Evolutionary conservation across 2,113 vertebrate genomes (phyloP).

Genomic region (Guaruba guarouba): DNA sequence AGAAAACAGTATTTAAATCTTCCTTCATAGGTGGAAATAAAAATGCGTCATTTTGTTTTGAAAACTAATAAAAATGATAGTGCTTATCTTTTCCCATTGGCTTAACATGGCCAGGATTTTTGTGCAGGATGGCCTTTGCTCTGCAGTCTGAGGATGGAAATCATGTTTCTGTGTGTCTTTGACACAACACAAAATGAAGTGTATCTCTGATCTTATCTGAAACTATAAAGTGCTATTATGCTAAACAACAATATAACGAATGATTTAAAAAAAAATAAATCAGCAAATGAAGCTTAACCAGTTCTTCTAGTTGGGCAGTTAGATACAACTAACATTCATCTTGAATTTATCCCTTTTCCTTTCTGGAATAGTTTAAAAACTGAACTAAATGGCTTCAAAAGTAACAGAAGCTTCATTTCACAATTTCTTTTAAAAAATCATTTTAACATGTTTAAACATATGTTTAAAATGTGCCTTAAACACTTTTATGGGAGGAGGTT

Average conservation of each 20-base stretch:
- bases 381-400: neutral
- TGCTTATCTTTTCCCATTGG: neutral
- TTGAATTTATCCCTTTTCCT: neutral
- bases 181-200: neutral
- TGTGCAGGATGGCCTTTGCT: neutral
- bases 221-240: neutral
- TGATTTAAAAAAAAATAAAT: neutral
- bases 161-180: neutral
- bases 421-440: too few species aligned
- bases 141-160: neutral
- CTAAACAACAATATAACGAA: conserved; percentile 33
- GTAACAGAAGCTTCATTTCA: neutral
- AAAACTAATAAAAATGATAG: neutral
- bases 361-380: neutral
- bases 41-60: neutral
- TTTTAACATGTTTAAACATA: neutral
- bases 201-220: conserved; percentile 38
- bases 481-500: neutral
- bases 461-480: neutral
- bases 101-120: neutral
- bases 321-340: neutral
- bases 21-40: neutral
- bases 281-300: conserved; percentile 21
- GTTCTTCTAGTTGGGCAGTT: conserved; percentile 31
- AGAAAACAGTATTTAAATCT: neutral